phyloP scores from a whole-genome alignment of 2,797 vertebrate genomes.

The Trachurus trachurus region DNA sequence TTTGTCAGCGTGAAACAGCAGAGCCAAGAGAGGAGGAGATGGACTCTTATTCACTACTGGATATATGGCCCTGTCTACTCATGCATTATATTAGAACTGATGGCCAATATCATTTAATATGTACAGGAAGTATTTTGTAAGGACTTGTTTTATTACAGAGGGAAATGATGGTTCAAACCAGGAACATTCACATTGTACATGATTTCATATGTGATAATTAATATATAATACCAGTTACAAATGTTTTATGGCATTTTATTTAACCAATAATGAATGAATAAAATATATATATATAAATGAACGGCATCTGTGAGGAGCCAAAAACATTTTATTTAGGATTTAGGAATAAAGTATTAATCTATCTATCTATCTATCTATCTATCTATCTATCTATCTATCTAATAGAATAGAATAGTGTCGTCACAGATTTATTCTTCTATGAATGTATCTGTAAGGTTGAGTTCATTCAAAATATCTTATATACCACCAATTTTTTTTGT shows the following conservation, averaged over 20 bases:
- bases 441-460: too few species aligned
- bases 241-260: neutral
- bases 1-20: constrained; percentile 53
- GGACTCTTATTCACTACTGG: constrained; percentile 40
- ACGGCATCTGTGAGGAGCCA: too few species aligned
- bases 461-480: neutral
- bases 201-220: neutral
- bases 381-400: too few species aligned
- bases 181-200: neutral
- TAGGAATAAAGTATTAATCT: too few species aligned
- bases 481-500: neutral
- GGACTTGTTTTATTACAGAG: neutral
- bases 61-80: constrained; percentile 4
- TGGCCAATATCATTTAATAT: constrained; percentile 1
- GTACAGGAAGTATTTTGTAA: neutral
- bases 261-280: neutral
- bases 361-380: too few species aligned
- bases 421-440: too few species aligned
- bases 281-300: too few species aligned
- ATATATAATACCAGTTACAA: neutral
- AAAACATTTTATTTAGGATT: too few species aligned
- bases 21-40: constrained; percentile 21
- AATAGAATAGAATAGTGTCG: too few species aligned
- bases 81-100: constrained; percentile 1
- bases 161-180: neutral